Evolutionary conservation across 2,888 invertebrate species (phyloP), one percentile per base, ranked within the genome.

Genomic region (Macrosiphum euphorbiae): DNA sequence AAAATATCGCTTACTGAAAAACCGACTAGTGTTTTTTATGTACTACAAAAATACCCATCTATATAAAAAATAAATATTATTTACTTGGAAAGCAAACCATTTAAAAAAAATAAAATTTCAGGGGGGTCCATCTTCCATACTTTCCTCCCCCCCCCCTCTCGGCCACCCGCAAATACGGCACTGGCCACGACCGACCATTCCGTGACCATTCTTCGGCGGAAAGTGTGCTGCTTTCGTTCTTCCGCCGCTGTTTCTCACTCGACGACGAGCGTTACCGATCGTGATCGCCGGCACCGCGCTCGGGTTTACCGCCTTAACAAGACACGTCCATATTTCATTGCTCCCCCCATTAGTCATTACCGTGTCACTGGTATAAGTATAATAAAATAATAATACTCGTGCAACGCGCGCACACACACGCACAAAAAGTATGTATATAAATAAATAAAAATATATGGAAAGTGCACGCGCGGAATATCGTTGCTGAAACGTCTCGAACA

Each of bases 271-370:
- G 16, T 35, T 35, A n/a, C 78, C 78, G 78, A 78, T 78, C 78
- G 78, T 20, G 35, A 8, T 78, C 78, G 78, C 35, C 35, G 35
- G 20, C 35, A 78, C 78, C 35, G 20, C 20, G 35, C 35, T 20
- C 20, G 8, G 35, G 78, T 3, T 20, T 78, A 78, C 78, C 20
- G 78, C 78, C 78, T 0, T 35, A 67, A 8, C 35, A 7, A 41
- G 41, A 26, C 41, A 26, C 41, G 55, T 88, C 11, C 55, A 88
- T 88, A 88, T 88, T 88, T 88, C 55, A 47, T 90, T 90, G 86
- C 47, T 16, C 11, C 47, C 44, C 86, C 16, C 16, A 86, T n/a
- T n/a, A n/a, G n/a, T n/a, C n/a, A n/a, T 78, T 35, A 35, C 78
- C 86, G 47, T 47, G 86, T 86, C 86, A 28, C 86, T 20, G 35